phyloP scores from a whole-genome alignment of 2,113 vertebrate genomes.

The Casuarius casuarius region DNA sequence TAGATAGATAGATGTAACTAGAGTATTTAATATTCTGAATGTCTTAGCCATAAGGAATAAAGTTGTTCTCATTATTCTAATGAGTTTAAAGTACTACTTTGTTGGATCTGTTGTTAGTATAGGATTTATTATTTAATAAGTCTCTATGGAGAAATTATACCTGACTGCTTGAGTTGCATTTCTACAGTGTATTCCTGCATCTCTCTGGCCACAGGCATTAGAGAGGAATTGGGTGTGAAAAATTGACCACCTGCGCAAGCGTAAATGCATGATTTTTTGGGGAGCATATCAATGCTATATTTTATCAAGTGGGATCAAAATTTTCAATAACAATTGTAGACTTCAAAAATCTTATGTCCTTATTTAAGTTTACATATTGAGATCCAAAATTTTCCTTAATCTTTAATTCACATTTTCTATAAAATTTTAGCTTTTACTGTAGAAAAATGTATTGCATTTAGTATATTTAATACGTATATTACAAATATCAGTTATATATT shows the following conservation, averaged over 20 bases:
- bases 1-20: background rate
- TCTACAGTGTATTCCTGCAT: background rate
- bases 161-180: background rate
- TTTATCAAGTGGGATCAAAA: background rate
- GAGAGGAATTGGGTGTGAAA: background rate
- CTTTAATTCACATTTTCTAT: background rate
- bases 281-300: background rate
- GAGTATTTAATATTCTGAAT: background rate
- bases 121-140: background rate
- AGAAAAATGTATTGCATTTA: background rate
- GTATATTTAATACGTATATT: background rate
- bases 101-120: background rate
- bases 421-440: background rate
- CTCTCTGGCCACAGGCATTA: background rate
- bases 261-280: background rate
- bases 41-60: background rate
- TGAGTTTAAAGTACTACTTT: background rate
- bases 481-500: background rate
- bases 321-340: background rate
- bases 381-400: background rate
- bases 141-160: background rate
- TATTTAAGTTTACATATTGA: background rate
- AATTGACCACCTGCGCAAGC: background rate
- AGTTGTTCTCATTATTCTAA: background rate
- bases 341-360: background rate